These are phyloP conservation scores for Ceratoteleas bidentatus DNA, from an alignment of 1,140 invertebrate genomes.

Conservation along the genomic window DNA sequence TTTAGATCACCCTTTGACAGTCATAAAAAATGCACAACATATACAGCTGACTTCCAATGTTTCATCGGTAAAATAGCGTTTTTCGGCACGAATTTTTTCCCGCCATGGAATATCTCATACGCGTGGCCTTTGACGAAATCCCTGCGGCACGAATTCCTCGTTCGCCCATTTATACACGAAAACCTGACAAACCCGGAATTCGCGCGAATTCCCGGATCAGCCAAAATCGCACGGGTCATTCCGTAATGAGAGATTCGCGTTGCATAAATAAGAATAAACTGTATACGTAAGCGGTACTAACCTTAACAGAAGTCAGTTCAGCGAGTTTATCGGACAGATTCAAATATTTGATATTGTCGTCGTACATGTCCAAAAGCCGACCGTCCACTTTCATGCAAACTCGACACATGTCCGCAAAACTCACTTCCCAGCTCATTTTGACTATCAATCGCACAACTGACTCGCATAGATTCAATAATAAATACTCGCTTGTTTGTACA, in stretches of 20 bases:
- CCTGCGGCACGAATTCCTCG: neutral
- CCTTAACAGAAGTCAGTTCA: slow-evolving; percentile 75
- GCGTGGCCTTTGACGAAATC: slow-evolving; percentile 17
- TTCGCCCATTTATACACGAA: neutral
- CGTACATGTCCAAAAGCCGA: slow-evolving; percentile 74
- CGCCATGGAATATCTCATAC: slow-evolving; percentile 18
- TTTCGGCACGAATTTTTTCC: slow-evolving; percentile 22
- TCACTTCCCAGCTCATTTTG: slow-evolving; percentile 74
- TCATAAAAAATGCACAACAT: too few relatives aligned
- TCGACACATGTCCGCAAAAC: slow-evolving; percentile 74
- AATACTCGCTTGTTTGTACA: slow-evolving; percentile 58
- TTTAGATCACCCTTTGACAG: too few relatives aligned
- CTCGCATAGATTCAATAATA: too few relatives aligned
- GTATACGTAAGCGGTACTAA: slow-evolving; percentile 65
- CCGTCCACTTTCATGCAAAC: slow-evolving; percentile 77
- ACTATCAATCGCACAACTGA: slow-evolving; percentile 12
- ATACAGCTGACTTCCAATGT: too few relatives aligned
- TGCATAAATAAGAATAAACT: slow-evolving; percentile 32
- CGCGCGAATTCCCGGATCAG: neutral
- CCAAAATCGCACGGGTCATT: neutral
- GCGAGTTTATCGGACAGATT: slow-evolving; percentile 74
- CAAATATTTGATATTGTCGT: slow-evolving; percentile 68
- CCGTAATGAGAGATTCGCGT: slow-evolving; percentile 7
- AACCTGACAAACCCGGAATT: neutral
- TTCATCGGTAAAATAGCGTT: neutral